phyloP scores from a whole-genome alignment of 2,113 vertebrate genomes.

The western clawed frog (Xenopus tropicalis) region UCB_Xtro_10.0 CM004444.2:145323501-145324000 shows the following conservation, averaged over 20 bases:
- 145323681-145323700: constrained; percentile 33
- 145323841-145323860: too few species aligned
- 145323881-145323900: too few species aligned
- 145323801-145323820: too few species aligned
- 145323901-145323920: too few species aligned
- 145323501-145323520: constrained; percentile 28
- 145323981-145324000: too few species aligned
- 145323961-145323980: too few species aligned
- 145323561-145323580: constrained; percentile 12
- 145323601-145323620: constrained; percentile 37
- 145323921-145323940: too few species aligned
- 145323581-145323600: constrained; percentile 17
- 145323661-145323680: constrained; percentile 20
- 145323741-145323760: constrained; percentile 9
- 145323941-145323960: too few species aligned
- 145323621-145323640: constrained; percentile 40
- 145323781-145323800: background rate
- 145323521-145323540: constrained; percentile 35
- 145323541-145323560: constrained; percentile 32
- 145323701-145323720: constrained; percentile 23
- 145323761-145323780: background rate
- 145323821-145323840: too few species aligned
- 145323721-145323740: constrained; percentile 11
- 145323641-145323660: constrained; percentile 30
- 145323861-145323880: too few species aligned